Percentiles rank a stretch among this genome's conserved stretches.
These are phyloP conservation scores for Sminthurinus aureus DNA, from an alignment of 2,888 invertebrate genomes.

Conservation along the genomic window DNA sequence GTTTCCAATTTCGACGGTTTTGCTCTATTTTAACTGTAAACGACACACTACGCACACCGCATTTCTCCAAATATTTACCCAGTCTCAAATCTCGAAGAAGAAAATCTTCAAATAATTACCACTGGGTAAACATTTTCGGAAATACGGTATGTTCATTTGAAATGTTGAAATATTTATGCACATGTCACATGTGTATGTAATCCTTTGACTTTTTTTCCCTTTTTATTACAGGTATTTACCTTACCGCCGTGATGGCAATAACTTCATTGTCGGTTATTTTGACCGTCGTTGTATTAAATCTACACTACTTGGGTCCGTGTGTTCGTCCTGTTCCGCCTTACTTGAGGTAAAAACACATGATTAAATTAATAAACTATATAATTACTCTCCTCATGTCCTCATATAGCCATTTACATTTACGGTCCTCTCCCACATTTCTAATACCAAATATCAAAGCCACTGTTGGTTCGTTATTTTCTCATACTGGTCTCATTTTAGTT, in stretches of 20 bases:
- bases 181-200: not conserved
- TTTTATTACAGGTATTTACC: slow-evolving; percentile 65
- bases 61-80: not conserved
- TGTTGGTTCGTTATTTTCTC: no score
- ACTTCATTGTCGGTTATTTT: slow-evolving; percentile 68
- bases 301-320: slow-evolving; percentile 68
- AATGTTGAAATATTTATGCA: not conserved
- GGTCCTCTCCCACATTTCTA: no score
- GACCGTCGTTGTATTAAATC: slow-evolving; percentile 68
- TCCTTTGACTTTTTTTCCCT: slow-evolving; percentile 10
- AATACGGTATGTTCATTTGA: not conserved
- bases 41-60: not conserved
- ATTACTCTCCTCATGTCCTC: no score
- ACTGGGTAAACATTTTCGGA: not conserved
- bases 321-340: slow-evolving; percentile 65
- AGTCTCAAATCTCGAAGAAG: not conserved
- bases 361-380: no score
- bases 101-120: not conserved
- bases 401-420: no score
- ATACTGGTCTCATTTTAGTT: no score
- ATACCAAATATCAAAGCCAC: no score
- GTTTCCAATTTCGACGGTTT: no score
- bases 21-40: no score
- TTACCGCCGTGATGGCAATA: slow-evolving; percentile 69
- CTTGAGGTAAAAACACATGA: slow-evolving; percentile 61